Evolutionary conservation across 2,888 invertebrate species (phyloP).

Genomic region (Oligia strigilis): DNA sequence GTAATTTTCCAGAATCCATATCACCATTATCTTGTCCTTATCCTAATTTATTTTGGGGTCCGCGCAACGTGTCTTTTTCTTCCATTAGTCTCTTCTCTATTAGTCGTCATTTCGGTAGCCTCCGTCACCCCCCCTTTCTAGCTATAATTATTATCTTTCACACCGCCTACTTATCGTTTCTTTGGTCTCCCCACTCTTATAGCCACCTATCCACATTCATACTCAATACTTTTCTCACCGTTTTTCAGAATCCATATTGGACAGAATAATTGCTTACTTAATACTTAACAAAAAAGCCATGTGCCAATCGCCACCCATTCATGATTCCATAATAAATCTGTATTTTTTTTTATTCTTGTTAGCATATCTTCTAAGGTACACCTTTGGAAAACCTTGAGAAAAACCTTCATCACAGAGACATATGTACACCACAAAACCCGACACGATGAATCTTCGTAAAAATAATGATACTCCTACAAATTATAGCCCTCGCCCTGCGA

Average conservation of each 20-base stretch:
- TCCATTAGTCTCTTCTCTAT: not conserved
- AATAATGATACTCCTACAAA: conserved; percentile 32
- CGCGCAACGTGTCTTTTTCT: no score
- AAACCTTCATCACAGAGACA: not conserved
- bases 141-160: not conserved
- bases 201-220: no score
- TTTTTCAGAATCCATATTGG: not conserved
- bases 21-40: not conserved
- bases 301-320: not conserved
- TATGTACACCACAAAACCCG: not conserved
- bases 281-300: not conserved
- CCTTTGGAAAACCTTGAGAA: conserved; percentile 1
- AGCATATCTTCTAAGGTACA: not conserved
- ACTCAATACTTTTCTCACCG: not conserved
- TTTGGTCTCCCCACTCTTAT: no score
- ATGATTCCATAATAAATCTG: not conserved
- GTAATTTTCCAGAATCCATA: not conserved
- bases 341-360: not conserved
- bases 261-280: no score
- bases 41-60: not conserved
- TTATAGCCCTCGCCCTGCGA: conserved; percentile 19
- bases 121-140: not conserved
- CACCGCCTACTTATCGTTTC: not conserved
- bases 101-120: not conserved
- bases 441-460: not conserved